A percentile compares a stretch with the other conserved stretches of the same genome.
phyloP scores from a whole-genome alignment of 1,140 invertebrate species.

The Penaeus indicus region DNA sequence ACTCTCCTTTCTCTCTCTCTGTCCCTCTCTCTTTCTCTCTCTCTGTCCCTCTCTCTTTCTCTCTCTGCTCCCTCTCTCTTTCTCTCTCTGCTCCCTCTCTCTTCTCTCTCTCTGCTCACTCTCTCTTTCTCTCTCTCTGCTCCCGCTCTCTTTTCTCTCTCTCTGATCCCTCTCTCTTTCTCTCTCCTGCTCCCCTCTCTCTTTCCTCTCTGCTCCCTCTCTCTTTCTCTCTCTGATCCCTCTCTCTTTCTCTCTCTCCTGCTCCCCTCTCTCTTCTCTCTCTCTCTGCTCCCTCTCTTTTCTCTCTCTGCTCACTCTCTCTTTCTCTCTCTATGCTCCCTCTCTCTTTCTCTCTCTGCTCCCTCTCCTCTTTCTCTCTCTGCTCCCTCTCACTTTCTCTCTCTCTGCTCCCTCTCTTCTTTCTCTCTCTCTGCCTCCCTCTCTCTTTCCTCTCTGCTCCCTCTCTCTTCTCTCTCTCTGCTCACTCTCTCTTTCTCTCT shows the following conservation, averaged over 20 bases:
- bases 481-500: neutral
- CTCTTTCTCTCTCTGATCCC: neutral
- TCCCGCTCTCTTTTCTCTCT: too few species aligned
- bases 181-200: too few species aligned
- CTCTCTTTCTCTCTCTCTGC: too few species aligned
- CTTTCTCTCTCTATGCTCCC: neutral
- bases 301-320: too few species aligned
- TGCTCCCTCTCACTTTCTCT: too few species aligned
- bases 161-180: too few species aligned
- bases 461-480: neutral
- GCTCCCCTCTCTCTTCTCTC: too few species aligned
- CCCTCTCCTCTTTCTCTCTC: neutral
- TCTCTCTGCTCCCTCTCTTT: too few species aligned
- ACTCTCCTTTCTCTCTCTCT: neutral
- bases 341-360: neutral
- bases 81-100: neutral
- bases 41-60: slow-evolving; percentile 18
- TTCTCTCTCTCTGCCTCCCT: neutral
- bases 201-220: neutral
- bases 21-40: neutral
- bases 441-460: too few species aligned
- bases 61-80: neutral
- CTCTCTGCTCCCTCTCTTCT: neutral
- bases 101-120: neutral
- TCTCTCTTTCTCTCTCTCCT: too few species aligned